phyloP scores from a whole-genome alignment of 2,113 vertebrate genomes.

The Megalops atlanticus region DNA sequence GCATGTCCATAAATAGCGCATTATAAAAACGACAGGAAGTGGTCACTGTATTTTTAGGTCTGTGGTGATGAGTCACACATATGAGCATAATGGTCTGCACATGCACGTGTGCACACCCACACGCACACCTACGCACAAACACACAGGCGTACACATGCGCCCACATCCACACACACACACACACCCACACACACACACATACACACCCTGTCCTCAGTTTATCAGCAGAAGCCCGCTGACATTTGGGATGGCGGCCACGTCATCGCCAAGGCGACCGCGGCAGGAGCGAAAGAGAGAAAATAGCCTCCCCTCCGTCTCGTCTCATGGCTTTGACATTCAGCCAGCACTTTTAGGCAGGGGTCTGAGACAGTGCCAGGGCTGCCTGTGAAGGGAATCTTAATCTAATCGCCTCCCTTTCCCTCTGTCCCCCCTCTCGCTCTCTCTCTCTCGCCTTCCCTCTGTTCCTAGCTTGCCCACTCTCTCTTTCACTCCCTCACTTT shows the following conservation, averaged over 20 bases:
- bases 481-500: neutral
- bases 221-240: conserved; percentile 28
- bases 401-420: conserved; percentile 5
- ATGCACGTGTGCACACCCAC: neutral
- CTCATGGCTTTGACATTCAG: conserved; percentile 33
- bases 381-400: conserved; percentile 32
- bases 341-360: conserved; percentile 23
- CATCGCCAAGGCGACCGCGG: conserved; percentile 23
- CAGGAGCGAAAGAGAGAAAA: neutral
- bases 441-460: neutral
- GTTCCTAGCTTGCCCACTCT: neutral
- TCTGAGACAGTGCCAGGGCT: conserved; percentile 16
- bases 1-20: neutral
- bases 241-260: conserved; percentile 26
- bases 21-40: neutral
- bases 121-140: neutral
- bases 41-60: neutral
- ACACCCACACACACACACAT: conserved; percentile 17
- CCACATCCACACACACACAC: neutral
- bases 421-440: neutral
- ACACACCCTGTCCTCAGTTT: conserved; percentile 10
- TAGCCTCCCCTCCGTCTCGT: conserved; percentile 17
- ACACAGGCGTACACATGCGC: neutral
- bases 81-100: too few relatives aligned
- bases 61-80: neutral